Base-by-base conservation (phyloP, 2,113 vertebrate genomes). In the Argyrosomus japonicus region DNA sequence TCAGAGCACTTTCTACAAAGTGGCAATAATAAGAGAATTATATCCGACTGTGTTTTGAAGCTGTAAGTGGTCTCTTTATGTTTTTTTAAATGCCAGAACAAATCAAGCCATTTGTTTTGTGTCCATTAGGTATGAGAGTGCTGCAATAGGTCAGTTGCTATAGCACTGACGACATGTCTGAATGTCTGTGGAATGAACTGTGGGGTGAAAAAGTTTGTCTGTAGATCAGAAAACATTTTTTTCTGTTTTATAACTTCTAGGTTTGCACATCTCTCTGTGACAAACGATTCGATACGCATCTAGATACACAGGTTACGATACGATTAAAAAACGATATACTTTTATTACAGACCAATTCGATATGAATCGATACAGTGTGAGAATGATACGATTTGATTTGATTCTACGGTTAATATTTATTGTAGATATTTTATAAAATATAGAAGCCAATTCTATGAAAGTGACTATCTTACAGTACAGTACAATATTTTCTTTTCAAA, bases 141-240 rank as follows among this genome's bases (percentile, higher is more conserved):
- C 23, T n/a, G 81, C 25, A 63, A 3, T 60, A 71, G 13, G 60
- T 77, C 43, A 60, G 74, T 65, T 72, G 74, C 60, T 43, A 75
- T 68, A 76, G 27, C 50, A 27, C 27, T n/a, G 58, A 21, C 50
- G 45, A 54, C 12, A 17, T 68, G 54, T 62, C 53, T 81, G 51
- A 58, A 53, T 43, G 32, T 60, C 51, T 58, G 40, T 47, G 15
- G 40, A 61, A 43, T 27, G 15, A 50, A 58, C 18, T 68, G 36
- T 32, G 48, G 12, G 36, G 63, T 76, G 65, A 82, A 54, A 32
- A 69, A 68, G 62, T 80, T 80, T 62, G 60, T 80, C 47, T 27
- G 36, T 40, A 72, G 68, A 6, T 63, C 25, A 43, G 56, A 47
- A 54, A 53, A 21, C 12, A 6, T 68, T 40, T 40, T 40, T 36